Base-by-base conservation (phyloP, 2,888 invertebrate genomes). In the Drosophila prostipennis region DNA sequence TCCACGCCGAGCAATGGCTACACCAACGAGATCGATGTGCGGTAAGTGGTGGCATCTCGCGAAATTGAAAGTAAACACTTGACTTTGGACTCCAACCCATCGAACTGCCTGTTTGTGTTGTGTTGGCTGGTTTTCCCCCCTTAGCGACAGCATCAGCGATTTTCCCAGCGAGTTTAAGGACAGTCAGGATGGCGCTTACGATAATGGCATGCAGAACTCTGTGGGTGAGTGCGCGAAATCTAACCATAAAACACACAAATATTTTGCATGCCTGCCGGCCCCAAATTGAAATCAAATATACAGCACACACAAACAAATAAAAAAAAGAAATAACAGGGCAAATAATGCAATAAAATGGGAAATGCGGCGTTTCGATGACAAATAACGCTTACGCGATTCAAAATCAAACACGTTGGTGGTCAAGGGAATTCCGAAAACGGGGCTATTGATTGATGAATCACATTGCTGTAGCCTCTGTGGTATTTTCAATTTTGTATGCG, bases 21-120 rank as follows among this genome's bases (percentile, higher is more conserved):
- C 87, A 95, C 96, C 36, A 96, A 95, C 86, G 97, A 96, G 89
- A 93, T 96, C 89, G 96, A 97, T 88, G 95, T 96, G 92, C 95
- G 96, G 96, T 96, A 84, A 86, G 76, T 77, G 40, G 40, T 77
- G 40, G 43, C 19, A 36, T 46, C 43, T 42, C 34, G 56, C 32
- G 23, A 52, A 55, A 49, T 51, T 61, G 51, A 58, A 74, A 37
- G 39, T 36, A 65, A 58, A 45, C 60, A 55, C 37, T 64, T 42
- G 65, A 67, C 37, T 53, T 32, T 45, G 14, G 14, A 34, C 37
- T 19, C 11, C 10, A 11, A 2, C 19, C 19, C 42, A 11, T 4
- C 42, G 42, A 16, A 23, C 34, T 10, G 36, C 51, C 13, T 32
- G 13, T 29, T 13, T 29, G 29, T 29, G 29, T 43, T 37, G 23